A percentile compares a stretch with the other conserved stretches of the same genome.
Conservation (phyloP, 2,113 vertebrate genomes). For the Rostratula benghalensis region DNA sequence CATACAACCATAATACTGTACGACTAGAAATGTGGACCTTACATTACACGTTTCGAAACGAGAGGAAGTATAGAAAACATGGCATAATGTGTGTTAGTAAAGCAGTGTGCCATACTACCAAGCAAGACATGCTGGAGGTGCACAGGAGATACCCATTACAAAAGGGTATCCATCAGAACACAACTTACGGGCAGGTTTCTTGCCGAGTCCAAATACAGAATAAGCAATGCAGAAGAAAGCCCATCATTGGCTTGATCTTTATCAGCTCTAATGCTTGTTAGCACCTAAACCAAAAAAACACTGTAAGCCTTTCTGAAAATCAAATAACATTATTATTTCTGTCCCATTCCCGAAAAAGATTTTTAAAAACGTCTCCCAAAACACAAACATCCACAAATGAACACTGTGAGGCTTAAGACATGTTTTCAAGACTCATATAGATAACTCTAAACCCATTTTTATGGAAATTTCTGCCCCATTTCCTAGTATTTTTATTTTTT, state of each 20-base stretch:
- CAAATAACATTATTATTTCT: background rate
- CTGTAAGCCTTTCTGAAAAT: background rate
- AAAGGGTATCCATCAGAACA: background rate
- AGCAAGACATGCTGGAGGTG: constrained; percentile 23
- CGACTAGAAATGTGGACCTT: constrained; percentile 21
- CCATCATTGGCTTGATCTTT: constrained; percentile 88
- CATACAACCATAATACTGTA: background rate
- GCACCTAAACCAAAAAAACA: constrained; percentile 73
- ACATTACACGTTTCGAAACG: constrained; percentile 30
- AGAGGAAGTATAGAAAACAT: background rate
- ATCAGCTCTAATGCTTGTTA: constrained; percentile 84
- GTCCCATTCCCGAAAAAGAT: background rate
- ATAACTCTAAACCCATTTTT: background rate
- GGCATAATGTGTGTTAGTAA: constrained; percentile 28
- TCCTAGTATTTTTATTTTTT: background rate
- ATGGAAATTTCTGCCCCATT: background rate
- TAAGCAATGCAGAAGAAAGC: constrained; percentile 89
- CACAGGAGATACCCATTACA: background rate
- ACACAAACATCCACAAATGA: background rate
- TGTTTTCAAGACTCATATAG: background rate
- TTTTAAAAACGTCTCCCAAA: background rate
- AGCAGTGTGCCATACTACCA: constrained; percentile 50
- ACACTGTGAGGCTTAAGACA: background rate
- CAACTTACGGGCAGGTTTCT: constrained; percentile 92
- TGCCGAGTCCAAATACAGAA: constrained; percentile 94